Percentiles rank a stretch among this genome's conserved stretches.
phyloP scores from a whole-genome alignment of 2,797 vertebrate genomes.

The Phalanger gymnotis region DNA sequence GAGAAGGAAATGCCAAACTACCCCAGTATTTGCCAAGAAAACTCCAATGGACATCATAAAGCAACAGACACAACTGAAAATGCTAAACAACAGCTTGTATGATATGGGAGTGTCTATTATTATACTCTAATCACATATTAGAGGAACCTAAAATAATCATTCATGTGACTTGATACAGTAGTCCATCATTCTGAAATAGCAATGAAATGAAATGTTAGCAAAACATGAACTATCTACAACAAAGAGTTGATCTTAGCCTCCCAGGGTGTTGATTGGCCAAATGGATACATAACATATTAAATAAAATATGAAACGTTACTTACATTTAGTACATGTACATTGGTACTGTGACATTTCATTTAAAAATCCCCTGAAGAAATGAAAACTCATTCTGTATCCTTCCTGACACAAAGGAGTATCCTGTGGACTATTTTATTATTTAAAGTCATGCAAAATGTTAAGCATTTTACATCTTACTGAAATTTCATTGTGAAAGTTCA shows the following conservation, averaged over 20 bases:
- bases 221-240: background rate
- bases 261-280: background rate
- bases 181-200: background rate
- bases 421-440: constrained; percentile 25
- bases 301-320: constrained; percentile 15
- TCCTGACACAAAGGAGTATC: background rate
- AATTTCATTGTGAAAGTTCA: constrained; percentile 39
- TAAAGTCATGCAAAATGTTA: background rate
- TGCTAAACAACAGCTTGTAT: background rate
- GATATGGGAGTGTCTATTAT: background rate
- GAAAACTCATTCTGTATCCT: constrained; percentile 3
- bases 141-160: background rate
- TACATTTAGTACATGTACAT: background rate
- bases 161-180: too few species aligned
- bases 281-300: background rate
- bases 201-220: background rate
- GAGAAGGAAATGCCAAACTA: background rate
- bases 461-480: constrained; percentile 25
- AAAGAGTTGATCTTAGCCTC: background rate
- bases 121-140: background rate
- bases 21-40: background rate
- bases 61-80: background rate
- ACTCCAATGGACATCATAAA: background rate
- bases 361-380: constrained; percentile 16
- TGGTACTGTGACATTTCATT: background rate